Percentiles rank a stretch among this genome's conserved stretches.
Conservation (phyloP, 2,113 vertebrate genomes). For the Myotis lucifugus region DNA sequence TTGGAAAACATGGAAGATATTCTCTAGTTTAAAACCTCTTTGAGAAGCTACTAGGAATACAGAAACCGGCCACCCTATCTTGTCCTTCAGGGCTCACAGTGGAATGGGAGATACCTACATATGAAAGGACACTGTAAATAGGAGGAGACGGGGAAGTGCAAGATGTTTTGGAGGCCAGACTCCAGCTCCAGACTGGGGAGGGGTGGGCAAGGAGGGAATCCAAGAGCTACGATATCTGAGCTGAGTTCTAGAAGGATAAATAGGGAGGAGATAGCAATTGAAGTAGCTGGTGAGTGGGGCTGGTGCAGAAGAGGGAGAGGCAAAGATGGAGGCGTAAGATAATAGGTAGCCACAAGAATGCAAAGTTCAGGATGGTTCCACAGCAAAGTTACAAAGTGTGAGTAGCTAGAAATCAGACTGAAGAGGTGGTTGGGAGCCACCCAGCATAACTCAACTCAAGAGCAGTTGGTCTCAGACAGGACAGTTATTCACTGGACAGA, state of each 20-base stretch:
- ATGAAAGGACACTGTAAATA: background rate
- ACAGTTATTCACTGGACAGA: background rate
- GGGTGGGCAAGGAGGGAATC: background rate
- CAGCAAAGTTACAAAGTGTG: background rate
- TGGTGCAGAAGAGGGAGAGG: background rate
- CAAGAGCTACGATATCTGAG: background rate
- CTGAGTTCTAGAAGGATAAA: background rate
- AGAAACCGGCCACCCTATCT: background rate
- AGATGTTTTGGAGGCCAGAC: background rate
- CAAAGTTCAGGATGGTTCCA: background rate
- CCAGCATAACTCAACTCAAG: background rate
- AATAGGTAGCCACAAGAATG: background rate
- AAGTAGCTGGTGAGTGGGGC: background rate
- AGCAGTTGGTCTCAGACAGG: background rate
- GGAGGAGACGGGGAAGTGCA: background rate
- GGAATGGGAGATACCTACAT: background rate
- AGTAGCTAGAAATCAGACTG: background rate
- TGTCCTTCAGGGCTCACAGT: background rate
- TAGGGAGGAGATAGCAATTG: background rate
- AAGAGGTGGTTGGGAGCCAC: background rate
- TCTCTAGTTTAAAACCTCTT: background rate
- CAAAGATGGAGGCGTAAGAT: background rate
- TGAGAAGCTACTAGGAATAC: background rate
- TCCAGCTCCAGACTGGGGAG: background rate
- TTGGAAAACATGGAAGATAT: background rate